Base-by-base conservation (phyloP, 2,113 vertebrate species). In the Oreochromis aureus region DNA sequence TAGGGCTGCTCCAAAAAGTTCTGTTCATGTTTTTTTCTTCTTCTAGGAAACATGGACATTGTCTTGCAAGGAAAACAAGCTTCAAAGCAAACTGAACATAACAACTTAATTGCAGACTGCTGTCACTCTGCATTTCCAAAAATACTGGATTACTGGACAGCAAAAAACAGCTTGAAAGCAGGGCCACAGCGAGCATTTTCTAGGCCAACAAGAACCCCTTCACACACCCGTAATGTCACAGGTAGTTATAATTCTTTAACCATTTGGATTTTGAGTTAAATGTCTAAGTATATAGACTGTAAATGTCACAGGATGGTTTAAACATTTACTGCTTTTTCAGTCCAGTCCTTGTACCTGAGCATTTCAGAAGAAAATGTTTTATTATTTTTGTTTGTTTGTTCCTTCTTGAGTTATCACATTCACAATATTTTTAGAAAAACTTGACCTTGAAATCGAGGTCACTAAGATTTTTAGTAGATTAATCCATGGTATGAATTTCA, bases 71-170 rank as follows among this genome's bases (percentile, higher is more conserved):
- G 53, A 90, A 53, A 90, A 88, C 44, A 48, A 30, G 55, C 66
- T 88, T 90, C 82, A 83, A 87, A 92, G 86, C 16, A 88, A 80
- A 87, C 79, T 66, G n/a, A 30, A 86, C 83, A 46, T 41, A 82
- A 85, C 69, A 73, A 46, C 10, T 15, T 90, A 88, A 88, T 86
- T 92, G 63, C 6, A 84, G 81, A 71, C 63, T 59, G 39, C 46
- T 58, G 63, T 79, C 81, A 58, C n/a, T 73, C 13, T 84, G 73
- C 12, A 34, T 34, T 53, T 86, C 81, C 81, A 84, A 19, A 84
- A 16, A 10, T 22, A 73, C 34, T 32, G 2, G 53, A 82, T 30
- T 39, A 9, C 15, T 19, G 46, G 22, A 53, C 66, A 80, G 59
- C 71, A 89, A 85, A 39, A 36, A 6, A 22, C 12, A 61, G 34